These are phyloP conservation scores for Coregonus sp. DNA, from an alignment of 2,797 vertebrate genomes.

Conservation along the genomic window DNA sequence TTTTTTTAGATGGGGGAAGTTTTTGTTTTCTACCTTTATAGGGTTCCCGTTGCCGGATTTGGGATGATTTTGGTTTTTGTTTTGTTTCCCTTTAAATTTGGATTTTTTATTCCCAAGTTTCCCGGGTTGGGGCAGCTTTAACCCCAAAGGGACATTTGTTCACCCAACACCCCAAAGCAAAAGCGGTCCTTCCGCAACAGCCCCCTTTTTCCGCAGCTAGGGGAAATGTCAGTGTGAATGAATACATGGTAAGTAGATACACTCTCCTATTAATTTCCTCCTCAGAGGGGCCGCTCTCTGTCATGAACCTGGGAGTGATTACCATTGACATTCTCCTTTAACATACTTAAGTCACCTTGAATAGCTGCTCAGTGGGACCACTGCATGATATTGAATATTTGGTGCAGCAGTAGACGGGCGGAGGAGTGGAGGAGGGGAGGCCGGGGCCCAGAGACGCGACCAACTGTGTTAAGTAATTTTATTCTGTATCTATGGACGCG, in stretches of 20 bases:
- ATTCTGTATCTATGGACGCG: too few species aligned
- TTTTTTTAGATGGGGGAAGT: too few species aligned
- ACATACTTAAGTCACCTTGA: slow-evolving; percentile 45
- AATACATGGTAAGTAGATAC: slow-evolving; percentile 5
- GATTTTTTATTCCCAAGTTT: too few species aligned
- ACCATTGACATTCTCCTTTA: slow-evolving; percentile 32
- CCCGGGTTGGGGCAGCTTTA: too few species aligned
- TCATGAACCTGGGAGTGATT: slow-evolving; percentile 34
- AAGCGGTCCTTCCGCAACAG: neutral
- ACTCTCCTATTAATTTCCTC: slow-evolving; percentile 21
- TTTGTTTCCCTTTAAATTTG: too few species aligned
- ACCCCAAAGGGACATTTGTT: too few species aligned
- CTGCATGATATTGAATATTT: slow-evolving; percentile 36
- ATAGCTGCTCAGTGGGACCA: slow-evolving; percentile 26
- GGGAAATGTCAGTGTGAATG: slow-evolving; percentile 10
- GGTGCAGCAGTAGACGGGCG: neutral
- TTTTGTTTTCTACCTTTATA: too few species aligned
- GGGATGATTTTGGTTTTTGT: too few species aligned
- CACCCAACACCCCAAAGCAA: too few species aligned
- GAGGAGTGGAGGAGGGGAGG: slow-evolving; percentile 8
- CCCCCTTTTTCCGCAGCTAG: neutral
- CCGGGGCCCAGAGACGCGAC: slow-evolving; percentile 6
- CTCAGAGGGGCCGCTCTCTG: slow-evolving; percentile 17
- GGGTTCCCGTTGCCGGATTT: too few species aligned
- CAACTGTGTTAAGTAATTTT: too few species aligned